Conservation (phyloP, 92 coral and sea anemone genomes). For the Porites cylindrica region DNA sequence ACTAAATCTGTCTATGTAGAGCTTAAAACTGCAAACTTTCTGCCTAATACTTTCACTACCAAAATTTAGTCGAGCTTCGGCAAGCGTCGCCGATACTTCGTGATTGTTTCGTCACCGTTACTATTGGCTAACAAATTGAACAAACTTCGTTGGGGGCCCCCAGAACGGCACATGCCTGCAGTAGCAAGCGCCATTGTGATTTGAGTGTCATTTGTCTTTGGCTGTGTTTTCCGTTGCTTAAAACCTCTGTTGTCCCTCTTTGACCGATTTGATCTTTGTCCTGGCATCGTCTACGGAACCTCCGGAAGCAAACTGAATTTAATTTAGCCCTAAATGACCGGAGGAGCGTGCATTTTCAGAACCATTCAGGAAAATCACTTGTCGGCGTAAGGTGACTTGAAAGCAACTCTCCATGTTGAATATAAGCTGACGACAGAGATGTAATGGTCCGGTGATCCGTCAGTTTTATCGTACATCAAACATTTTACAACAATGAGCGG, state of each 20-base stretch:
- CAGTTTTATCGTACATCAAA: conserved; percentile 56
- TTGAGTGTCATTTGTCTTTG: conserved; percentile 89
- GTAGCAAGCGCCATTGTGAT: conserved; percentile 99
- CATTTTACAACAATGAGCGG: conserved; percentile 91
- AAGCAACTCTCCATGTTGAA: conserved; percentile 91
- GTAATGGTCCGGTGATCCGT: conserved; percentile 70
- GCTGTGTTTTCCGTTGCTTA: conserved; percentile 71
- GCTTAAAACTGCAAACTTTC: neutral
- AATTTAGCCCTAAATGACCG: conserved; percentile 74
- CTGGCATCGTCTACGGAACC: conserved; percentile 45
- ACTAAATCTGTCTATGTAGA: neutral
- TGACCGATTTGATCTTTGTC: conserved; percentile 58
- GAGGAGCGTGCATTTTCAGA: conserved; percentile 73
- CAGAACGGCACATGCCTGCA: conserved; percentile 97
- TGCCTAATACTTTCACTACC: no score
- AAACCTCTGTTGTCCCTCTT: conserved; percentile 60
- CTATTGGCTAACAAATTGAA: conserved; percentile 94
- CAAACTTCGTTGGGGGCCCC: conserved; percentile 99
- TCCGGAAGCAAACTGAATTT: conserved; percentile 30
- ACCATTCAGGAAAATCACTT: conserved; percentile 67
- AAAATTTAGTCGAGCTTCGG: conserved; percentile 33
- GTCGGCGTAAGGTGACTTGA: conserved; percentile 84
- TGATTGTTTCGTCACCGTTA: conserved; percentile 89
- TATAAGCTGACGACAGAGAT: conserved; percentile 70
- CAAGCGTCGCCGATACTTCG: conserved; percentile 81